Evolutionary conservation across 2,113 vertebrate genomes (phyloP).

Genomic region (Cavia porcellus): DNA sequence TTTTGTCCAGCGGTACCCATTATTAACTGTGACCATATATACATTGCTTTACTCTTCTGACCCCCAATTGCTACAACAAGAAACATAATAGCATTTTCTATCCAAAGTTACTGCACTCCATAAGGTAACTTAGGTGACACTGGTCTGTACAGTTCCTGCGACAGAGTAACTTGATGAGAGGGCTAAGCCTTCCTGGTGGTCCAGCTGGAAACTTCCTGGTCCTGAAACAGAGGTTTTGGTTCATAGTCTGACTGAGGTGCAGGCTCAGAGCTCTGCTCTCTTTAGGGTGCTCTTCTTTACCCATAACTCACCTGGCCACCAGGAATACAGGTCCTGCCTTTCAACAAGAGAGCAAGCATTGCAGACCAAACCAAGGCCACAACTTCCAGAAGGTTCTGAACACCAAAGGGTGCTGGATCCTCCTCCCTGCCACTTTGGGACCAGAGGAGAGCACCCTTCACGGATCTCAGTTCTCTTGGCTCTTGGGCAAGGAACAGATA

Average conservation of each 20-base stretch:
- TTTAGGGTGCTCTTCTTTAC: background rate
- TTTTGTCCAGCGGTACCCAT: background rate
- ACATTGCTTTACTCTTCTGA: background rate
- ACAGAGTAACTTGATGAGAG: background rate
- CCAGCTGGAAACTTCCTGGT: background rate
- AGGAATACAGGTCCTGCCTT: background rate
- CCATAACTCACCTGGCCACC: background rate
- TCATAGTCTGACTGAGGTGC: background rate
- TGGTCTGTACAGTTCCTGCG: background rate
- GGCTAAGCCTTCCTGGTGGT: background rate
- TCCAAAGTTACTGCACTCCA: background rate
- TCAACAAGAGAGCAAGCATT: background rate
- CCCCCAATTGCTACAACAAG: background rate
- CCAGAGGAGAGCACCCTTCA: background rate
- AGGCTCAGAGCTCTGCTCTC: background rate
- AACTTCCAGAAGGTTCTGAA: background rate
- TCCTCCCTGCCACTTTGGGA: background rate
- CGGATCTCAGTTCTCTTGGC: background rate
- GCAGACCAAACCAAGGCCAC: background rate
- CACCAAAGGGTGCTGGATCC: background rate
- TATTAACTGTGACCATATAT: background rate
- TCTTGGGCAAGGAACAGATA: background rate
- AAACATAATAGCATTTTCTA: constrained; percentile 21
- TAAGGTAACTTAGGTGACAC: background rate
- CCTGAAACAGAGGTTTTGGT: background rate